Conservation (phyloP, 2,113 vertebrate species). For the Tympanuchus pallidicinctus region DNA sequence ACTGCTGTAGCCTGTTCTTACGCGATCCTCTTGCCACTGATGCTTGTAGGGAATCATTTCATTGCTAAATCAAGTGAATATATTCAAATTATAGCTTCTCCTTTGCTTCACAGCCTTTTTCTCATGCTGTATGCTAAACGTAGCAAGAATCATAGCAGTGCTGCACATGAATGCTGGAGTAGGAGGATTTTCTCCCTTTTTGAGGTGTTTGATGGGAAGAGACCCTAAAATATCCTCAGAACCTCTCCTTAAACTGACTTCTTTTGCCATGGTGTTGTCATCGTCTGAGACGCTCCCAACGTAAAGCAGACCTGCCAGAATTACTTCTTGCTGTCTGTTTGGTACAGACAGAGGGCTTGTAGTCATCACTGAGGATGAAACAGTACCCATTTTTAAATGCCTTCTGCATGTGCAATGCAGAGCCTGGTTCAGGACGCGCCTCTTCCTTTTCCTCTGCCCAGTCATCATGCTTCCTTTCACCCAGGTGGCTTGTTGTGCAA, state of each 20-base stretch:
- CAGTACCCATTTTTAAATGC: fast-evolving
- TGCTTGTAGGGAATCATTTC: not conserved
- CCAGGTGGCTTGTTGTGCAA: not conserved
- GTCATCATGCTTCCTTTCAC: not conserved
- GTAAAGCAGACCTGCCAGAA: not conserved
- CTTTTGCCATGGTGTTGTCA: not conserved
- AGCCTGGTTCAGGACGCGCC: not conserved
- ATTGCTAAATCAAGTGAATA: not conserved
- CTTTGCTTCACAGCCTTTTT: not conserved
- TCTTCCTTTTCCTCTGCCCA: not conserved
- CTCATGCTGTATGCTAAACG: not conserved
- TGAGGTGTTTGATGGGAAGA: not conserved
- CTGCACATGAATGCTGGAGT: not conserved
- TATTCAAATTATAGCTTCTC: not conserved
- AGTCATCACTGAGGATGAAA: fast-evolving
- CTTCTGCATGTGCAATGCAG: not conserved
- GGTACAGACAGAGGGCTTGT: not conserved
- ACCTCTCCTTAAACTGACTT: not conserved
- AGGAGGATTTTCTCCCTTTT: not conserved
- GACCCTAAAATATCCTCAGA: not conserved
- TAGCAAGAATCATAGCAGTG: fast-evolving
- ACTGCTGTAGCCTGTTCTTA: not conserved
- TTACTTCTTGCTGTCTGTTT: not conserved
- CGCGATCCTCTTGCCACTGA: not conserved
- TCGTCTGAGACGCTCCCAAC: not conserved